Base-by-base conservation (phyloP, 1,140 invertebrate genomes). In the Drosophila equinoxialis region DNA sequence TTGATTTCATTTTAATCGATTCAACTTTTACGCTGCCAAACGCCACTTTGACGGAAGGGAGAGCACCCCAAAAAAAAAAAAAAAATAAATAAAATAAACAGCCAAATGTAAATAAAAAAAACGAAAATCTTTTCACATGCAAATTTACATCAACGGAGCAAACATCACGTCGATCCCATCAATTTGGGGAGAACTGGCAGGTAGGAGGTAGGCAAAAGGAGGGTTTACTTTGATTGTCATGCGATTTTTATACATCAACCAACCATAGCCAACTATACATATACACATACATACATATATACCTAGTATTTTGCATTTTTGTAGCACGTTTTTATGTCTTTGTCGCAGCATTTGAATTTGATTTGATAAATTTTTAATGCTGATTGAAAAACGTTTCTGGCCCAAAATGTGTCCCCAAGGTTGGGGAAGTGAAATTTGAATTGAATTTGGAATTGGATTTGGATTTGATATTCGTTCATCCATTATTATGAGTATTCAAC, bases 321-420 rank as follows among this genome's bases (percentile, higher is more conserved):
- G 69, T 76, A 60, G 68, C 77, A 71, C 68, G 69, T 66, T 66
- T 65, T 48, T 54, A 62, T 54, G 23, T 74, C 33, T 57, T 51
- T 51, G 45, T 51, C 30, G 54, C 55, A 65, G 57, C 76, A 87
- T 80, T 86, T 74, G 84, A 83, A 77, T 86, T 86, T 89, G 83
- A 89, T 89, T 89, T 89, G 84, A 89, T 89, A 89, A 89, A 89
- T 89, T 89, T 79, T 79, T 89, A 77, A 89, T 89, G 84, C 85
- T 89, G 84, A 89, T 89, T 89, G 84, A 83, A 89, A 89, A 89
- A 89, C 71, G 77, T 83, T 84, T 51, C 30, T 23, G 45, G 77
- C 74, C 84, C 76, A 71, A 59, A 89, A 89, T 84, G 84, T 71
- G 84, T 84, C 85, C 85, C 71, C 71, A 78, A 51, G 45, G 17